Evolutionary conservation across 2,113 vertebrate genomes (phyloP).

Genomic region (Spea bombifrons): DNA sequence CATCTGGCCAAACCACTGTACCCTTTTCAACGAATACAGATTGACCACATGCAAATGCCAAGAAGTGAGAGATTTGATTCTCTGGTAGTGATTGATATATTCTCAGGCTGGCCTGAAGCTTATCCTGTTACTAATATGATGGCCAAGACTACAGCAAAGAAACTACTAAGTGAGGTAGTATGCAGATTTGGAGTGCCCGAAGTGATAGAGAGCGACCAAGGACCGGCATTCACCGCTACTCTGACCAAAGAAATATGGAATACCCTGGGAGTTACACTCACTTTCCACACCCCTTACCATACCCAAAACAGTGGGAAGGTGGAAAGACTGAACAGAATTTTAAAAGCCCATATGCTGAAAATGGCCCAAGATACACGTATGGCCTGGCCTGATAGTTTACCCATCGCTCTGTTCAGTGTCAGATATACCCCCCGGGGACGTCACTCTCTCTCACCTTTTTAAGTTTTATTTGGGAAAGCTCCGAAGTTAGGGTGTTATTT

Average conservation of each 20-base stretch:
- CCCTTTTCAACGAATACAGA: not conserved
- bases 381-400: not conserved
- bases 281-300: not conserved
- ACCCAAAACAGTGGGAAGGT: not conserved
- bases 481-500: not conserved
- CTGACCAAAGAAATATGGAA: not conserved
- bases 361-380: not conserved
- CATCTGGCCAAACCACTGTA: not conserved
- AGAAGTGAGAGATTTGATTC: not conserved
- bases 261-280: not conserved
- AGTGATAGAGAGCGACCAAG: not conserved
- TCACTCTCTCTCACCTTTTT: constrained; percentile 37
- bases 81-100: not conserved
- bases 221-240: not conserved
- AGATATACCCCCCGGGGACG: not conserved
- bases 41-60: not conserved
- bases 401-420: not conserved
- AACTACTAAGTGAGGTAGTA: not conserved
- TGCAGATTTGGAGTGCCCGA: not conserved
- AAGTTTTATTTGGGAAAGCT: not conserved
- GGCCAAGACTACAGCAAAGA: not conserved
- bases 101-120: not conserved
- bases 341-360: not conserved
- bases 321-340: not conserved
- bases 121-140: not conserved